Conservation (phyloP, 2,797 vertebrate species). For the Anguilla anguilla region DNA sequence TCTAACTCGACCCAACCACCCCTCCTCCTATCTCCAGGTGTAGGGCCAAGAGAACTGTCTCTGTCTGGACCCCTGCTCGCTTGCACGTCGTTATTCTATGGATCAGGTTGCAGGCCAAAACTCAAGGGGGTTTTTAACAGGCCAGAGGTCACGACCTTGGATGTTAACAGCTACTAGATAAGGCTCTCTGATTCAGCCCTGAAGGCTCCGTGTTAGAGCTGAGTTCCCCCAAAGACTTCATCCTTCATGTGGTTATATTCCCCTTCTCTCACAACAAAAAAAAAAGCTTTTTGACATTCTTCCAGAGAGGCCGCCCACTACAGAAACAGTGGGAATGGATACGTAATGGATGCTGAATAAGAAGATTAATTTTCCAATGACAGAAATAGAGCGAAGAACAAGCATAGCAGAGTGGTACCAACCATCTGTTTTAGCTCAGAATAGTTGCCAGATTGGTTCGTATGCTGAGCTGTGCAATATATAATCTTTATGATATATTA, state of each 20-base stretch:
- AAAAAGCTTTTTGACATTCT: neutral
- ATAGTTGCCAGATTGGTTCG: no score
- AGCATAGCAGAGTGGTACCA: no score
- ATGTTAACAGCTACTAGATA: constrained; percentile 77
- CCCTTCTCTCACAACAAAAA: neutral
- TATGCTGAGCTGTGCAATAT: no score
- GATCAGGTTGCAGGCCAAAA: constrained; percentile 77
- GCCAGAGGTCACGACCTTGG: constrained; percentile 71
- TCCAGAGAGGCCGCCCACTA: neutral
- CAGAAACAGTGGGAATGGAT: neutral
- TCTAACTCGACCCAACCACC: constrained; percentile 2
- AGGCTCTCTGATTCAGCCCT: constrained; percentile 62
- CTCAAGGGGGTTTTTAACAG: constrained; percentile 78
- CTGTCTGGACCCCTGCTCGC: constrained; percentile 50
- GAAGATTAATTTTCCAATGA: neutral
- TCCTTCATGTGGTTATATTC: neutral
- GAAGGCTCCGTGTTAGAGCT: constrained; percentile 38
- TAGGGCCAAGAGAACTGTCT: constrained; percentile 50
- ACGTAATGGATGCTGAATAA: neutral
- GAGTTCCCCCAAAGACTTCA: neutral
- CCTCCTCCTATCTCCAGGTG: constrained; percentile 33
- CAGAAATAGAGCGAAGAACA: neutral
- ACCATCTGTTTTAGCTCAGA: no score
- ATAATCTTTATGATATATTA: no score
- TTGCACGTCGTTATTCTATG: constrained; percentile 72